Percentiles rank a stretch among this genome's conserved stretches.
phyloP scores from a whole-genome alignment of 2,888 invertebrate species.

The Scaptomyza tumidula region DNA sequence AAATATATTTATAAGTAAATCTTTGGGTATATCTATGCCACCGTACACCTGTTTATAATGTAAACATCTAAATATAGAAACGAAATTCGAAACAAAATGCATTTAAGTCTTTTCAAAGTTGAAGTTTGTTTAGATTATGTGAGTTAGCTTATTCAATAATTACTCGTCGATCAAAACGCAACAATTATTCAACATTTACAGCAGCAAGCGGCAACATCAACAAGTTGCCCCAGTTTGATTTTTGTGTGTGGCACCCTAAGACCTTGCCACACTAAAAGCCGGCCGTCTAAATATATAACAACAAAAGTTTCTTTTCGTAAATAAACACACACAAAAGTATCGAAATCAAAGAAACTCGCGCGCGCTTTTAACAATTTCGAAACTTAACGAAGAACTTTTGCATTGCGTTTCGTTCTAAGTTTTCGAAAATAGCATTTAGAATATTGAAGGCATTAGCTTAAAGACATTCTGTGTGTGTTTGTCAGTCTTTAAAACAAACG shows the following conservation, averaged over 20 bases:
- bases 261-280: slow-evolving; percentile 47
- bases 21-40: background rate
- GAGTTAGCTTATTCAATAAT: slow-evolving; percentile 5
- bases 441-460: slow-evolving; percentile 53
- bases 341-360: slow-evolving; percentile 20
- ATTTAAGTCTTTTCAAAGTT: background rate
- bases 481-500: slow-evolving; percentile 64
- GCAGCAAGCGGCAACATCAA: slow-evolving; percentile 51
- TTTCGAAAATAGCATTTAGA: slow-evolving; percentile 71
- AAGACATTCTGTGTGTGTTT: slow-evolving; percentile 26
- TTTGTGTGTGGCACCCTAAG: slow-evolving; percentile 42
- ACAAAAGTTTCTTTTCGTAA: slow-evolving; percentile 32
- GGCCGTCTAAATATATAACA: slow-evolving; percentile 59
- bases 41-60: slow-evolving; percentile 1
- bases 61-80: slow-evolving; percentile 1
- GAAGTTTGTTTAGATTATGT: background rate
- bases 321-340: slow-evolving; percentile 24
- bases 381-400: slow-evolving; percentile 52
- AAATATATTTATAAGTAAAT: too few species aligned
- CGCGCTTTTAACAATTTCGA: slow-evolving; percentile 61
- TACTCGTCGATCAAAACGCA: slow-evolving; percentile 4
- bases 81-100: background rate
- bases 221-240: slow-evolving; percentile 68
- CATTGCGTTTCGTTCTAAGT: slow-evolving; percentile 41
- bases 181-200: slow-evolving; percentile 64